These are phyloP conservation scores for Ibidorhyncha struthersii DNA, from an alignment of 2,113 vertebrate species.

Conservation along the genomic window DNA sequence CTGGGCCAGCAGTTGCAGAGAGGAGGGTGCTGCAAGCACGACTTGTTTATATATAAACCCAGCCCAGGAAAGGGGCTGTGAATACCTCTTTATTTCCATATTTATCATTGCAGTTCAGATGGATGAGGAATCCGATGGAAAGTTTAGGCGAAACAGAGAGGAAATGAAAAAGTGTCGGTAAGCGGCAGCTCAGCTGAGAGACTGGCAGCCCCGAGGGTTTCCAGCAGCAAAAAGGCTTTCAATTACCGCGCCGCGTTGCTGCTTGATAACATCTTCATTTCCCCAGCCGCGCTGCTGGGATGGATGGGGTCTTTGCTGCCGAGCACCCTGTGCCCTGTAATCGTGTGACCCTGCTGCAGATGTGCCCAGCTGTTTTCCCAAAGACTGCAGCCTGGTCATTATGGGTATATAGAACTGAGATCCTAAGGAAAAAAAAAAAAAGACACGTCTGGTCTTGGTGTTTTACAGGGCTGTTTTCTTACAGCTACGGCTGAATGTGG, in stretches of 20 bases:
- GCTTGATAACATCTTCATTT: neutral
- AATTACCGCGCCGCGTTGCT: neutral
- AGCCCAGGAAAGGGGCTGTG: neutral
- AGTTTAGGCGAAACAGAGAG: neutral
- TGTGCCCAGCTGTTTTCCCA: neutral
- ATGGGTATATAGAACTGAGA: neutral
- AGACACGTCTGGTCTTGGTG: neutral
- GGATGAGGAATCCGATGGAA: neutral
- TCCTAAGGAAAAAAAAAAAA: neutral
- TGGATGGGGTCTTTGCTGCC: neutral
- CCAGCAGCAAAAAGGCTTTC: neutral
- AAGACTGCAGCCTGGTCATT: neutral
- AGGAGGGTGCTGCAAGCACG: neutral
- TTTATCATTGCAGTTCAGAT: neutral
- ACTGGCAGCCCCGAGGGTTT: neutral
- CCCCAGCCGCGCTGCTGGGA: rapidly evolving
- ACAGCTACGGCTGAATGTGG: neutral
- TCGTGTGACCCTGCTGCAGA: neutral
- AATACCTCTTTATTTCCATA: conserved; percentile 15
- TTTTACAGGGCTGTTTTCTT: neutral
- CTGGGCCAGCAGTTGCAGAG: neutral
- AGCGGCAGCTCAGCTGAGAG: neutral
- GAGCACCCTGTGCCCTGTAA: neutral
- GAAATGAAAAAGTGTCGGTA: neutral
- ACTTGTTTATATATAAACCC: neutral